Base-by-base conservation (phyloP, 2,113 vertebrate species). In the Aspidoscelis tigris region DNA sequence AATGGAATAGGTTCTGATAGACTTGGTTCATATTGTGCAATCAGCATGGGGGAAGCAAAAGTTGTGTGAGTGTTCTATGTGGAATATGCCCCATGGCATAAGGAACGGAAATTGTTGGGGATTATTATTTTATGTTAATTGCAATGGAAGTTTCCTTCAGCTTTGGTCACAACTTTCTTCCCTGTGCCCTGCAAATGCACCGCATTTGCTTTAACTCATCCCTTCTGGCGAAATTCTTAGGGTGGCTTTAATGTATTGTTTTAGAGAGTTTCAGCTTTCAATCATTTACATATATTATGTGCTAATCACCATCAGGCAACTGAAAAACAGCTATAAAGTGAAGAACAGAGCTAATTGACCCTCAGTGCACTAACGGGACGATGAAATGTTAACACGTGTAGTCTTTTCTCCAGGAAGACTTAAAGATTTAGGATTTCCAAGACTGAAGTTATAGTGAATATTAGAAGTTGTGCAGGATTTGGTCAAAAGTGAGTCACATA, bases 221-320 rank as follows among this genome's bases (percentile, higher is more conserved):
- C 24, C 41, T 7, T 85, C 87, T 76, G 61, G 21, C 71, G 76
- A 80, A 88, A 58, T 47, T 90, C 75, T 90, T 24, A 80, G 66
- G 78, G 43, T 76, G 80, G 90, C 84, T 82, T 73, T 92, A 89
- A 91, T 88, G 87, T 90, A 88, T 79, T 79, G 74, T 87, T 93
- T 92, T 89, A 73, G 89, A 86, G 87, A 79, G 86, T 69, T 18
- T 87, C 91, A 70, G 86, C 79, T 91, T 89, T 72, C 73, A 85
- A 77, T 84, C 86, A 88, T 96, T 95, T 93, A 89, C 90, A 92
- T 90, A 93, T 89, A 94, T 94, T 93, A 91, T 87, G 72, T 80
- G 75, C 66, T 91, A 89, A 91, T 84, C 78, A 84, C 70, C 83
- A 44, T 76, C 81, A 80, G 85, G 58, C 91, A 41, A 93, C 73